Evolutionary conservation across 1,140 invertebrate species (phyloP), one percentile per base, ranked within the genome.

Genomic region (Lepidurus apus): DNA sequence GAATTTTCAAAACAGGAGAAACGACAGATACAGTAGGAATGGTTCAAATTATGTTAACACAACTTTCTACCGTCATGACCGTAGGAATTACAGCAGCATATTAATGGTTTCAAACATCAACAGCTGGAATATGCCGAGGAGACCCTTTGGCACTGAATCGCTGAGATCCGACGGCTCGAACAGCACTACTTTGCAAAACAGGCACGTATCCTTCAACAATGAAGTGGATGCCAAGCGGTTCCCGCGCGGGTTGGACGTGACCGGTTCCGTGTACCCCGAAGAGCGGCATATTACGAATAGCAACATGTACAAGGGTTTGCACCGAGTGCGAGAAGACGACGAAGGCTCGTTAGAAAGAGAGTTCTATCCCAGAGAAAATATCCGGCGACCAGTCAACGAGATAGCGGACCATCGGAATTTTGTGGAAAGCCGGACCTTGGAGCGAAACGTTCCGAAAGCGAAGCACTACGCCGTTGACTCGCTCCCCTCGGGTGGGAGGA

Each of bases 111-210:
- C 21, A n/a, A 21, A 65, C 53, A 17, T 65, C 21, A 21, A 65
- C 53, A 65, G 53, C 53, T n/a, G 7, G 53, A 65, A 10, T 65
- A 65, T 65, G 53, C 53, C 53, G 53, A 65, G 53, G 53, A 65
- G 21, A 21, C 9, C 53, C 53, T 65, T 65, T n/a, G 53, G n/a
- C 53, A 21, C 53, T 13, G 53, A 65, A 9, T 65, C 53, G 53
- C 53, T 65, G n/a, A 13, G 53, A 9, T 65, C 53, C 17, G 53
- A 65, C 13, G 53, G 53, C 21, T 65, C 53, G 0, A 65, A 21
- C 53, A 65, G 34, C 34, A 34, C 34, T 34, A 34, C 53, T 21
- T 13, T 13, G 53, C 53, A 13, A 65, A 65, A 65, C 53, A n/a
- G 53, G 53, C 53, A 65, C 53, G 53, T 65, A 11, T 65, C 53